These are phyloP conservation scores for Drosophila willistoni DNA, from an alignment of 1,140 invertebrate genomes.

Conservation along the genomic window DNA sequence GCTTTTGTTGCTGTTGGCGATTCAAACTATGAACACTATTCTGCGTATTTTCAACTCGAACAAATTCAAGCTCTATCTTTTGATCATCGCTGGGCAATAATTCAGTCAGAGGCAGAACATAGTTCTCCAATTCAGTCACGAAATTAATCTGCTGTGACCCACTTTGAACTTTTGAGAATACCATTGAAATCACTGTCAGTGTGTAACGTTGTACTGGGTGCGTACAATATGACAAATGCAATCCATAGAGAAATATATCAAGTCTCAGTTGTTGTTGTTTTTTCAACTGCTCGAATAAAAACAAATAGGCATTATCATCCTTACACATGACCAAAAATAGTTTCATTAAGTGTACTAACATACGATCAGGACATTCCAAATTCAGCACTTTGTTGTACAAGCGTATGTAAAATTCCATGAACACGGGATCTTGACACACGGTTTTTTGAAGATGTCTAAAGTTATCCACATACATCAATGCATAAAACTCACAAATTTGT, in stretches of 20 bases:
- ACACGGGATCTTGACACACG: conserved; percentile 63
- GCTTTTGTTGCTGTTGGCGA: background rate
- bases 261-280: conserved; percentile 27
- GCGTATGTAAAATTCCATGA: conserved; percentile 36
- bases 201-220: conserved; percentile 45
- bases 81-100: background rate
- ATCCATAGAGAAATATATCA: conserved; percentile 39
- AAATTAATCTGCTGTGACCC: conserved; percentile 16
- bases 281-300: conserved; percentile 41
- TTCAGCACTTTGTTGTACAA: conserved; percentile 33
- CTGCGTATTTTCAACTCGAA: background rate
- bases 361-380: conserved; percentile 1
- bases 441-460: conserved; percentile 61
- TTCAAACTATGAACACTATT: conserved; percentile 14
- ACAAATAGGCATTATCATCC: conserved; percentile 47
- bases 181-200: conserved; percentile 35
- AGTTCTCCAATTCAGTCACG: conserved; percentile 36
- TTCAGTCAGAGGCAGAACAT: conserved; percentile 6
- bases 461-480: conserved; percentile 46
- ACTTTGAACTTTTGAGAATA: conserved; percentile 48
- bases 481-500: conserved; percentile 61
- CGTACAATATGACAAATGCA: conserved; percentile 12
- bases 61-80: background rate
- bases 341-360: conserved; percentile 49
- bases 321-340: conserved; percentile 65